Evolutionary conservation across 2,888 invertebrate species (phyloP), one percentile per base, ranked within the genome.

Genomic region (Megastigmus dorsalis): DNA sequence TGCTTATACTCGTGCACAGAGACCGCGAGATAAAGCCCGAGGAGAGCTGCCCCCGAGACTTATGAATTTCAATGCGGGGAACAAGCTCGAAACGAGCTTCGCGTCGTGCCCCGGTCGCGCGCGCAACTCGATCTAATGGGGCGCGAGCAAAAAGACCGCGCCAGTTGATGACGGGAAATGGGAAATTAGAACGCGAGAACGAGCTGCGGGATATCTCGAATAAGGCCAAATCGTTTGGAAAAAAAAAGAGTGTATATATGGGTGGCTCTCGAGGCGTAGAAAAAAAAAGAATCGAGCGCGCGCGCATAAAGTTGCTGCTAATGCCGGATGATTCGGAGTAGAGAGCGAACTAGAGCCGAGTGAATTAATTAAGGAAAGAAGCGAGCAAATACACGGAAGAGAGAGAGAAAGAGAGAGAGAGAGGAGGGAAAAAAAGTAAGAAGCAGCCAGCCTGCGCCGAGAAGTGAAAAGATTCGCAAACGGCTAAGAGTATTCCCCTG

Each of bases 401-500:
- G n/a, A n/a, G n/a, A n/a, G n/a, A n/a, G n/a, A n/a, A n/a, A n/a
- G n/a, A n/a, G n/a, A n/a, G n/a, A n/a, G n/a, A n/a, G n/a, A n/a
- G n/a, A n/a, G n/a, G n/a, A n/a, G n/a, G n/a, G n/a, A n/a, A n/a
- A n/a, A n/a, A n/a, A n/a, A n/a, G n/a, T n/a, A n/a, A n/a, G n/a
- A n/a, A n/a, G n/a, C n/a, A n/a, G n/a, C n/a, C n/a, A n/a, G n/a
- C n/a, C n/a, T n/a, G n/a, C n/a, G n/a, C n/a, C n/a, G n/a, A 63
- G 66, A 59, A 74, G 70, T 66, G 55, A 72, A 60, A 76, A 60
- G 68, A 66, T 54, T 66, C 54, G 5, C 54, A 76, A 48, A 67
- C 71, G 50, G 65, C 43, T 43, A 75, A 78, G 79, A 75, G 68
- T 81, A 74, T 79, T 74, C 78, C 59, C 60, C 68, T 78, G 76